Evolutionary conservation across 2,888 invertebrate genomes (phyloP), one percentile per base, ranked within the genome.

Genomic region (Apeira syringaria): DNA sequence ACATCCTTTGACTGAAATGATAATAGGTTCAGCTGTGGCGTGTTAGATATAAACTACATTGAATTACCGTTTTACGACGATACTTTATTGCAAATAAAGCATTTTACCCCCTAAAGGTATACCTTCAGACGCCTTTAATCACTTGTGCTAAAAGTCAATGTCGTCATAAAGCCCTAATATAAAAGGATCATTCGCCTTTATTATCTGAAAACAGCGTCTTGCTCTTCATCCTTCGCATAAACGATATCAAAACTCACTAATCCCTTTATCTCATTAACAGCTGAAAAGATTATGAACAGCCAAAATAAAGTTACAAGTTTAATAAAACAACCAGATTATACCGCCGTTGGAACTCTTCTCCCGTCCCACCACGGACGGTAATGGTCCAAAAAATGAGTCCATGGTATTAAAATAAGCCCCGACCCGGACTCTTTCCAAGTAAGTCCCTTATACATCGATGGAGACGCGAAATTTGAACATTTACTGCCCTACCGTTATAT

Each of bases 401-500:
- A 63, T 67, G 59, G 74, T 75, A 79, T 80, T 78, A 79, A 80
- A 75, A 68, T 74, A 69, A 74, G 72, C 74, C 65, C 28, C 58
- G 65, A 50, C 56, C 54, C 49, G 50, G 58, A 42, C 64, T 64
- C 54, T 41, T 56, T 51, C 54, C 55, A 57, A 52, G 40, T 61
- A 56, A 64, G 61, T 56, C 58, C 59, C 64, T 66, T 68, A 73
- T 70, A 74, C 74, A 81, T 83, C 77, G 75, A 83, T 80, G 75
- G 68, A 41, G 61, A 61, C 54, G 71, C 67, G 64, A 68, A 80
- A 78, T 74, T 84, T 80, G 69, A 76, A 76, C 78, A 76, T 83
- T 84, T 80, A 84, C 74, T 75, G 71, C 56, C 59, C 47, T 73
- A 30, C 26, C 70, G 75, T 84, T 80, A 83, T 80, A 80, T 83